phyloP scores from a whole-genome alignment of 2,888 invertebrate species.

The Penaeus monodon region DNA sequence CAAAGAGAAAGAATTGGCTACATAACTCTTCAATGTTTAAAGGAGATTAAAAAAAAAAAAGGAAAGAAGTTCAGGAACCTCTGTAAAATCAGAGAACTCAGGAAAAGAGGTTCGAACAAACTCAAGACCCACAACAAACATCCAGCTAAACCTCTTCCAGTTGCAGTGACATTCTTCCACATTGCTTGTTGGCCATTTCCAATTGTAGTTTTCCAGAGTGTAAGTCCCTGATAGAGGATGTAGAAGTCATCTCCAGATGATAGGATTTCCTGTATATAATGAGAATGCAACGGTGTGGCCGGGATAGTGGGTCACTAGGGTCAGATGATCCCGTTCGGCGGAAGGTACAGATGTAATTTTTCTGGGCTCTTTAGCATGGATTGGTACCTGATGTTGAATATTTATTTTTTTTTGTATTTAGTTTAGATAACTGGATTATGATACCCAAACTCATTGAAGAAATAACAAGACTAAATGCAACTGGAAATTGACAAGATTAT shows the following conservation, averaged over 20 bases:
- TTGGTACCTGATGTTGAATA: conserved; percentile 75
- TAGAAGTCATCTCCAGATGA: conserved; percentile 82
- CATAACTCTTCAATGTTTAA: too few relatives aligned
- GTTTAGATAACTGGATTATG: neutral
- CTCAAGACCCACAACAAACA: too few relatives aligned
- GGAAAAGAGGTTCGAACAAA: too few relatives aligned
- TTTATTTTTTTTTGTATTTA: neutral
- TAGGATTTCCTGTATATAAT: conserved; percentile 79
- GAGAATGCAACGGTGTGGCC: conserved; percentile 82
- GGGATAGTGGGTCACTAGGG: conserved; percentile 67
- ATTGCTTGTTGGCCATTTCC: conserved; percentile 80
- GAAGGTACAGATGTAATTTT: conserved; percentile 85
- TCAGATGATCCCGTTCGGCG: conserved; percentile 67
- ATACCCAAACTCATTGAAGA: neutral
- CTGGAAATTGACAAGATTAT: too few relatives aligned
- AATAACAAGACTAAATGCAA: too few relatives aligned
- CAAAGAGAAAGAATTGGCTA: too few relatives aligned
- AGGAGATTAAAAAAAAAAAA: too few relatives aligned
- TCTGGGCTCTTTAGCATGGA: conserved; percentile 87
- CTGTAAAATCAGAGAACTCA: too few relatives aligned
- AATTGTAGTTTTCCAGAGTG: conserved; percentile 84
- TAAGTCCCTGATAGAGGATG: conserved; percentile 76
- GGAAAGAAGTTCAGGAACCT: too few relatives aligned
- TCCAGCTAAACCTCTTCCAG: conserved; percentile 73
- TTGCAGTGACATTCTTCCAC: conserved; percentile 79